Evolutionary conservation across 2,888 invertebrate species (phyloP).

Genomic region (Maniola hyperantus): DNA sequence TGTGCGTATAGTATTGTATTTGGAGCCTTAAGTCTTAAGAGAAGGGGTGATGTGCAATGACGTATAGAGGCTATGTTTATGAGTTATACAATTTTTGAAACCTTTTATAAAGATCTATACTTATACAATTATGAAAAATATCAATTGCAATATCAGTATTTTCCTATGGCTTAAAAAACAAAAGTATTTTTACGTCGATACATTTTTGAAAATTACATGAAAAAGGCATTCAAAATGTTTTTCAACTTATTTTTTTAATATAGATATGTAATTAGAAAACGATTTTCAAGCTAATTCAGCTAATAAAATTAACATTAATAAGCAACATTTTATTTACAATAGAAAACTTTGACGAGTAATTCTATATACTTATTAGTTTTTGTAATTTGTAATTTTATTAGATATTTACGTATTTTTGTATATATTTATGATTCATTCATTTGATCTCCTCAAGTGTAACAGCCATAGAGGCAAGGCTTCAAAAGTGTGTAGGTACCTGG

Average conservation of each 20-base stretch:
- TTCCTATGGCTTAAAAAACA: not conserved
- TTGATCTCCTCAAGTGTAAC: slow-evolving; percentile 38
- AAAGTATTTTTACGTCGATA: not conserved
- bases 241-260: too few species aligned
- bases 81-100: not conserved
- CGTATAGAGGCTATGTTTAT: slow-evolving; percentile 26
- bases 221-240: not conserved
- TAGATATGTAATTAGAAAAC: too few species aligned
- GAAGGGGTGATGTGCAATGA: slow-evolving; percentile 29
- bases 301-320: too few species aligned
- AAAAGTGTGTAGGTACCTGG: slow-evolving; percentile 55
- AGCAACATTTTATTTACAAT: too few species aligned
- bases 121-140: not conserved
- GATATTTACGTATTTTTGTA: not conserved
- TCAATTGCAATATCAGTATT: not conserved
- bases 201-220: not conserved
- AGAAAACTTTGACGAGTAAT: too few species aligned
- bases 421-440: slow-evolving; percentile 46
- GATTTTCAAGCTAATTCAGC: too few species aligned
- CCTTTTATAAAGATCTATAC: not conserved
- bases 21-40: slow-evolving; percentile 21
- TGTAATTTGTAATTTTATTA: not conserved
- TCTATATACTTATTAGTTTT: too few species aligned
- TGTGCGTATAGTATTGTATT: slow-evolving; percentile 27
- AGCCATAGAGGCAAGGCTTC: slow-evolving; percentile 46